Evolutionary conservation across 2,113 vertebrate genomes (phyloP).

Genomic region (Anseranas semipalmata): DNA sequence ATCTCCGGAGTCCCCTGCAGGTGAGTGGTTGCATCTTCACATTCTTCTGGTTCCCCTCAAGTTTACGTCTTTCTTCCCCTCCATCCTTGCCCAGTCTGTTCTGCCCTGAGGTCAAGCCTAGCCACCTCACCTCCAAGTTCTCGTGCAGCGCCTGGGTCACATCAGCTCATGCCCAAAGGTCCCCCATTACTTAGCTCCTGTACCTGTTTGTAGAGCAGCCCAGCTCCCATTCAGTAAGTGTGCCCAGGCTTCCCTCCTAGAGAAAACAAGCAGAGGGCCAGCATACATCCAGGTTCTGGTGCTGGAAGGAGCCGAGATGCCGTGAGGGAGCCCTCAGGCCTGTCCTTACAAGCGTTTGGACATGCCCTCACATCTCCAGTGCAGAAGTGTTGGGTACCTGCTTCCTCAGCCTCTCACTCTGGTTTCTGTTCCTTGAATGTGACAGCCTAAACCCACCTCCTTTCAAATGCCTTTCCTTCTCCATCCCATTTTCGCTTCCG

Average conservation of each 20-base stretch:
- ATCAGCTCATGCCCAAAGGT: neutral
- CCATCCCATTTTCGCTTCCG: too few relatives aligned
- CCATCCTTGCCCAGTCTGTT: neutral
- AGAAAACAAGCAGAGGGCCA: neutral
- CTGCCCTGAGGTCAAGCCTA: neutral
- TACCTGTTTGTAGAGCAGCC: neutral
- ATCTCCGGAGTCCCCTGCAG: neutral
- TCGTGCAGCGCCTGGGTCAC: neutral
- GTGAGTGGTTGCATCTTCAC: neutral
- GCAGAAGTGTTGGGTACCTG: fast-evolving
- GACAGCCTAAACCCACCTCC: neutral
- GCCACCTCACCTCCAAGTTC: neutral
- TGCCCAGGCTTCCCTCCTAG: neutral
- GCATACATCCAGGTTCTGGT: neutral
- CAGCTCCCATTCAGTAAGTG: neutral
- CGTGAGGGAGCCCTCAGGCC: neutral
- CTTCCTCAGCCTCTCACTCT: neutral
- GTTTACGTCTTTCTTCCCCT: neutral
- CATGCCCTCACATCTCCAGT: neutral
- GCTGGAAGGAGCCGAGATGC: neutral
- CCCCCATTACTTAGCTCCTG: neutral
- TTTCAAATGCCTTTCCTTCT: neutral
- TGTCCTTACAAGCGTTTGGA: neutral
- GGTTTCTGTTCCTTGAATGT: fast-evolving
- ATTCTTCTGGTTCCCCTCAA: neutral